Evolutionary conservation across 2,888 invertebrate species (phyloP), one percentile per base, ranked within the genome.

Genomic region (Nomada fabriciana): DNA sequence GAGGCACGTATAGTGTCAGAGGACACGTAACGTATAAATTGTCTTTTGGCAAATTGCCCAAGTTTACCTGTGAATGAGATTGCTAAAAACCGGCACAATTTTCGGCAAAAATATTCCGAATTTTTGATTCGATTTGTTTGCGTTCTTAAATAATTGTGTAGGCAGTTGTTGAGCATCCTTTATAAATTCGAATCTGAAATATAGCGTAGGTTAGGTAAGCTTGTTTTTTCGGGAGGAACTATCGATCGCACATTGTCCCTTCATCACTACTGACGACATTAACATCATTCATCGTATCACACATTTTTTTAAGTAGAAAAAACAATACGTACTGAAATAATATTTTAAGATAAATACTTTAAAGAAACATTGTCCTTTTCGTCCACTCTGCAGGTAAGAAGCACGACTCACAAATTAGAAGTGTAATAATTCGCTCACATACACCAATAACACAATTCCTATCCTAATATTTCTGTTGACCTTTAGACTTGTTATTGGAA

Each of bases 201-300:
- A 53, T 61, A 76, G 75, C 64, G 59, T 71, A 83, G 82, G 81
- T 85, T 86, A 86, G 85, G 81, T 83, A 68, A 83, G 73, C 70
- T 78, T 80, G 71, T 76, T 85, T 85, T 86, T 85, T 80, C 67
- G 78, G 81, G 79, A 81, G 68, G 64, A 50, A 78, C 52, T 90
- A 90, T 90, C 88, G 90, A 90, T 90, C 90, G 88, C 84, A 72
- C 80, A 77, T 86, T 80, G 85, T 80, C 83, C 84, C 76, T 73
- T 76, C 74, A 71, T 70, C 60, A 50, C 64, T 73, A 75, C 75
- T 81, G 72, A 83, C 86, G 88, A 82, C 80, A 85, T 79, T 86
- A 81, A 82, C 75, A 78, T 75, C 69, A 68, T 80, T 83, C 63
- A 71, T 60, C 52, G 47, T 63, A n/a, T 42, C 47, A 55, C 64